Evolutionary conservation across 2,113 vertebrate genomes (phyloP).

Genomic region (Scomber scombrus): DNA sequence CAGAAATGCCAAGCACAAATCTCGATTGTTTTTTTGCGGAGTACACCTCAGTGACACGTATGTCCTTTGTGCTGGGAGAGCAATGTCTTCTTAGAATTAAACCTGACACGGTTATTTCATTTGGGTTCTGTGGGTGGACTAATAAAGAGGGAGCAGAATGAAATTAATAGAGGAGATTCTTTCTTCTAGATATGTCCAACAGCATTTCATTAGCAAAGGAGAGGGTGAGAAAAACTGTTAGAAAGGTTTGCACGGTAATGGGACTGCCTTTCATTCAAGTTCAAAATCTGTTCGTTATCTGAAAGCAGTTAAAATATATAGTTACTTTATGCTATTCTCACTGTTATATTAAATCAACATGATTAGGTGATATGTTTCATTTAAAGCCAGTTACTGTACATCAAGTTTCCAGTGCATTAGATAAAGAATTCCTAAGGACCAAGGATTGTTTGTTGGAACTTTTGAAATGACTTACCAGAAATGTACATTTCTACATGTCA

Average conservation of each 20-base stretch:
- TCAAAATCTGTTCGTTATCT: conserved; percentile 33
- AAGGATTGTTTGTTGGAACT: no score
- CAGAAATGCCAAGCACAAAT: conserved; percentile 35
- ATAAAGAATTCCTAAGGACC: not conserved
- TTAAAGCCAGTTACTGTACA: not conserved
- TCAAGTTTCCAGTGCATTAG: not conserved
- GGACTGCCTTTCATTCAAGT: conserved; percentile 12
- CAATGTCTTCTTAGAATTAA: conserved; percentile 71
- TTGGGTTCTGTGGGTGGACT: conserved; percentile 75
- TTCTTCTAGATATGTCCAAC: conserved; percentile 59
- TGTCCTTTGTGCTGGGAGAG: conserved; percentile 64
- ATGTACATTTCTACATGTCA: no score
- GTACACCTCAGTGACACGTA: conserved; percentile 35
- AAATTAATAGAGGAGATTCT: conserved; percentile 74
- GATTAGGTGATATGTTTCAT: conserved; percentile 9
- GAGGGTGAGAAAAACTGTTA: conserved; percentile 31
- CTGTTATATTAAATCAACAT: conserved; percentile 24
- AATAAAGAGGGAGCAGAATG: conserved; percentile 70
- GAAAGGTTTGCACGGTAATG: conserved; percentile 46
- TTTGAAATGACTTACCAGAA: no score
- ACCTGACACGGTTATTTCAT: conserved; percentile 81
- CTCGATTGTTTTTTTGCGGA: conserved; percentile 36
- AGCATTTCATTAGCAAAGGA: conserved; percentile 70
- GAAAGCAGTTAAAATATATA: conserved; percentile 25
- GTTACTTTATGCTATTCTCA: not conserved